A percentile compares a stretch with the other conserved stretches of the same genome.
phyloP scores from a whole-genome alignment of 2,888 invertebrate genomes.

The Phalera bucephala region DNA sequence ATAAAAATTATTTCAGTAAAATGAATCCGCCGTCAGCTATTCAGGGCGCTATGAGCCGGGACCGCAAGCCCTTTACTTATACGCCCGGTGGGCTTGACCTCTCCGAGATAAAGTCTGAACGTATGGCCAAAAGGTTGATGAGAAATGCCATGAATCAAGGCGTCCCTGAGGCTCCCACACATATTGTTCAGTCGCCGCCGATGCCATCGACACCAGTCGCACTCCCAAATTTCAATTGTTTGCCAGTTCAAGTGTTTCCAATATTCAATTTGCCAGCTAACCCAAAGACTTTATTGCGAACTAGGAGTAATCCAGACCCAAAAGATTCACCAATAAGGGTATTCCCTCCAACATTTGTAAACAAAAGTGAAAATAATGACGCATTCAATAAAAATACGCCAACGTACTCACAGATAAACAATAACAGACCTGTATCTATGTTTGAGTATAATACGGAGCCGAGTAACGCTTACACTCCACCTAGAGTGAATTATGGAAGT shows the following conservation, averaged over 20 bases:
- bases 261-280: slow-evolving; percentile 87
- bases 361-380: slow-evolving; percentile 38
- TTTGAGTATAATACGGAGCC: slow-evolving; percentile 42
- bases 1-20: slow-evolving; percentile 64
- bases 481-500: slow-evolving; percentile 44
- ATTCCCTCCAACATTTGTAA: slow-evolving; percentile 34
- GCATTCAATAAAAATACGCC: slow-evolving; percentile 42
- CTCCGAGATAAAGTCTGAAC: slow-evolving; percentile 94
- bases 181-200: slow-evolving; percentile 72
- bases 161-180: slow-evolving; percentile 84
- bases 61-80: slow-evolving; percentile 97
- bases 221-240: slow-evolving; percentile 71
- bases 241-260: slow-evolving; percentile 80
- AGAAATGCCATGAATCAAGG: slow-evolving; percentile 85
- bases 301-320: slow-evolving; percentile 63
- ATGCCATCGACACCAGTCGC: slow-evolving; percentile 71
- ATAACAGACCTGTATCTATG: slow-evolving; percentile 48
- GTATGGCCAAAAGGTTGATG: slow-evolving; percentile 91
- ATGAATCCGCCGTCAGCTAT: slow-evolving; percentile 92
- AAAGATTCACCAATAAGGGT: slow-evolving; percentile 41
- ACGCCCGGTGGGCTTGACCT: slow-evolving; percentile 96
- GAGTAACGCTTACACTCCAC: slow-evolving; percentile 27
- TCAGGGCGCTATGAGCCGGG: slow-evolving; percentile 94
- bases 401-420: slow-evolving; percentile 41
- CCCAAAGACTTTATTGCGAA: slow-evolving; percentile 81